phyloP scores from a whole-genome alignment of 2,797 vertebrate species.

The Psittacula echo region DNA sequence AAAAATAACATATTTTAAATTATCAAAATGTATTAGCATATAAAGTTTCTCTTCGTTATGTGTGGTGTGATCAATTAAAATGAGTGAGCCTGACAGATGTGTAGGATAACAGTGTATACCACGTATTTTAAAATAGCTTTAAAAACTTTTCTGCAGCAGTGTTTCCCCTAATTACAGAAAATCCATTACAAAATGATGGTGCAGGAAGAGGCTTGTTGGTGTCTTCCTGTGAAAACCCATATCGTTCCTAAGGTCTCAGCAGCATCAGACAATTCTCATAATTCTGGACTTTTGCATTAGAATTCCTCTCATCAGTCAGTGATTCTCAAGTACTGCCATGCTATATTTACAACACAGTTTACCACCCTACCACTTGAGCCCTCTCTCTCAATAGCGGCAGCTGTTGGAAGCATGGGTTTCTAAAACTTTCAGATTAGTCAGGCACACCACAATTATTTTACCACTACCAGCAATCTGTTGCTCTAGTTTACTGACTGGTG shows the following conservation, averaged over 20 bases:
- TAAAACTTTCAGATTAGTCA: not conserved
- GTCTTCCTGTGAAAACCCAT: accelerated
- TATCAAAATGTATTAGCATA: not conserved
- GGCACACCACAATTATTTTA: not conserved
- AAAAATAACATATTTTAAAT: not conserved
- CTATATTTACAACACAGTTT: not conserved
- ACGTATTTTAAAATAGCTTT: not conserved
- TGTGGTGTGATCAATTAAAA: not conserved
- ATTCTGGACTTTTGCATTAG: not conserved
- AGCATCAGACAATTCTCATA: not conserved
- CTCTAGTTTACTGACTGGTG: not conserved
- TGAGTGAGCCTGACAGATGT: not conserved
- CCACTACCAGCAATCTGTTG: not conserved
- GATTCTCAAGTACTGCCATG: not conserved
- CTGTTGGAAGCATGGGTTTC: not conserved
- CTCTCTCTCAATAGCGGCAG: not conserved
- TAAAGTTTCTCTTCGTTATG: not conserved
- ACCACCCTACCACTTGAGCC: accelerated
- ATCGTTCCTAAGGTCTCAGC: not conserved
- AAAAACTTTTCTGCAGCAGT: not conserved
- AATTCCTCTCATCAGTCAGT: not conserved
- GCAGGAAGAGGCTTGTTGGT: not conserved
- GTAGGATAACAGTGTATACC: not conserved
- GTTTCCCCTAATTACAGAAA: not conserved
- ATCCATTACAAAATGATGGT: not conserved